Conservation (phyloP, 2,888 invertebrate genomes). For the Trichacis sp. region DNA sequence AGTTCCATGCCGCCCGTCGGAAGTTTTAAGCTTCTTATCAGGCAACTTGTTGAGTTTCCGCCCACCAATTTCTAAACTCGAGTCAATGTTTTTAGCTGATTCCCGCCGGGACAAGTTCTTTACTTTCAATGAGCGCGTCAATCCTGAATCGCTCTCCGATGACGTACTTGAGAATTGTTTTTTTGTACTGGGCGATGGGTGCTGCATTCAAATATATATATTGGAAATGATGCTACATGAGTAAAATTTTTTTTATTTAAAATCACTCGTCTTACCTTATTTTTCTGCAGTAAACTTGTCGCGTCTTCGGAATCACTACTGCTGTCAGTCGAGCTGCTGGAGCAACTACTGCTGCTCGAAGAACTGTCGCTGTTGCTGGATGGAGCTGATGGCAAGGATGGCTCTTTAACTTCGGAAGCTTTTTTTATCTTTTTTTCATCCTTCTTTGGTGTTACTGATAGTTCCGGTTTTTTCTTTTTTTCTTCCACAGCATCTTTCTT, state of each 20-base stretch:
- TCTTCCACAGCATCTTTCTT: conserved; percentile 57
- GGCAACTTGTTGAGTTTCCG: conserved; percentile 76
- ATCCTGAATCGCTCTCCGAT: conserved; percentile 61
- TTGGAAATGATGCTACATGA: too few relatives aligned
- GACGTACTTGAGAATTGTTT: conserved; percentile 60
- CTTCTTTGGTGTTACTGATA: conserved; percentile 55
- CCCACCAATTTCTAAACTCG: conserved; percentile 47
- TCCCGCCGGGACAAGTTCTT: conserved; percentile 30
- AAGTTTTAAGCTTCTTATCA: conserved; percentile 87
- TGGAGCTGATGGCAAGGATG: conserved; percentile 71
- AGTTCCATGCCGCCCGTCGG: conserved; percentile 82
- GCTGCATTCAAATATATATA: conserved; percentile 22
- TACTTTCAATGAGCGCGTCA: conserved; percentile 44
- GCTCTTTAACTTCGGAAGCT: conserved; percentile 53
- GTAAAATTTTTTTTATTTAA: too few relatives aligned
- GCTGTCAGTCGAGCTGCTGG: conserved; percentile 68
- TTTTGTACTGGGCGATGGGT: conserved; percentile 41
- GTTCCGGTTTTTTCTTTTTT: conserved; percentile 54
- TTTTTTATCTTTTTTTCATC: conserved; percentile 37
- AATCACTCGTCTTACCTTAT: conserved; percentile 13
- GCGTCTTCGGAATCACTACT: conserved; percentile 64
- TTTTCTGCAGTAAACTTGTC: conserved; percentile 49
- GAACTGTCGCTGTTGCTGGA: conserved; percentile 73
- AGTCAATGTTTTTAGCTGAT: conserved; percentile 53
- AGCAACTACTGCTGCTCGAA: conserved; percentile 68